These are phyloP conservation scores for Psilopogon haemacephalus DNA, from an alignment of 2,113 vertebrate genomes.

Conservation along the genomic window DNA sequence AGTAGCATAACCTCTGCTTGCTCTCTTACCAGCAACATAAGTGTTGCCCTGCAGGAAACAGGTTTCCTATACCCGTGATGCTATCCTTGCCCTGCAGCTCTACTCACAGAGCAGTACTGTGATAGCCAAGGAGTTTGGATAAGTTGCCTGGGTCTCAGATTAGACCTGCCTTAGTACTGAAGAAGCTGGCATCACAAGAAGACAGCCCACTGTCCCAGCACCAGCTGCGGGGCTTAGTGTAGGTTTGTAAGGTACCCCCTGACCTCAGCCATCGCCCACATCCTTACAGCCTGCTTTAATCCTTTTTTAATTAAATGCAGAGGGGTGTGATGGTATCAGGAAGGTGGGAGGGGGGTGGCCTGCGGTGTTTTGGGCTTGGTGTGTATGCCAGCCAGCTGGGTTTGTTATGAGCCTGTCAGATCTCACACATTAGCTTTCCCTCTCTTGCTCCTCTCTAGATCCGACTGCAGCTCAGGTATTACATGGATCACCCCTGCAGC, in stretches of 20 bases:
- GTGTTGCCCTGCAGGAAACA: accelerated
- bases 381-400: constrained; percentile 46
- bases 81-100: background rate
- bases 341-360: constrained; percentile 43
- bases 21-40: background rate
- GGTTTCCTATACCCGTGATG: background rate
- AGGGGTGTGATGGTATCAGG: constrained; percentile 51
- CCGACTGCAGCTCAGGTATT: background rate
- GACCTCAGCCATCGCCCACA: constrained; percentile 12
- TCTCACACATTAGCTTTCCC: background rate
- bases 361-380: constrained; percentile 39
- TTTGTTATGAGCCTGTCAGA: constrained; percentile 35
- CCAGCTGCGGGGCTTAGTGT: background rate
- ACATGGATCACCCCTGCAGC: background rate
- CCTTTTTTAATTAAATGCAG: constrained; percentile 59
- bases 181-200: background rate
- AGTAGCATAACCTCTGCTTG: background rate
- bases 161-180: background rate
- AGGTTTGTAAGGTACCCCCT: constrained; percentile 25
- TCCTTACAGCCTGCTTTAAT: constrained; percentile 50
- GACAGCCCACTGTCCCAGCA: constrained; percentile 17
- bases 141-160: background rate
- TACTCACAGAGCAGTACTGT: background rate
- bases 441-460: background rate
- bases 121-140: accelerated